phyloP scores from a whole-genome alignment of 1,140 invertebrate species.

The Calosoma granatense region DNA sequence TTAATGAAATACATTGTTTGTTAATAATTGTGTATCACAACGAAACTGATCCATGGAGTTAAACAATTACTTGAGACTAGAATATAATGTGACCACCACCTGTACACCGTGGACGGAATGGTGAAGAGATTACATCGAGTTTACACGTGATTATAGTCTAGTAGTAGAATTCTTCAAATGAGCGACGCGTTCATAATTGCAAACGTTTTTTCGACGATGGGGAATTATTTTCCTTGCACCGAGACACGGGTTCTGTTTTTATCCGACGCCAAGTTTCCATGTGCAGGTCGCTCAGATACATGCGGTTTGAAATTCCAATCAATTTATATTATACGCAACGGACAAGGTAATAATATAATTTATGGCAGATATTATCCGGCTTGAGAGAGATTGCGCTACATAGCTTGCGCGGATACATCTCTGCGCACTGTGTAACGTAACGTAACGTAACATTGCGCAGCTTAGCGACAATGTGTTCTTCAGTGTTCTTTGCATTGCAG shows the following conservation, averaged over 20 bases:
- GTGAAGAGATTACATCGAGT: no score
- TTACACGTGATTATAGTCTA: neutral
- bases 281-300: no score
- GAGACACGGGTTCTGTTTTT: neutral
- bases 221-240: neutral
- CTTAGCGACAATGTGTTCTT: no score
- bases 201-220: neutral
- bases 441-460: no score
- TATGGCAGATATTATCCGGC: slow-evolving; percentile 22
- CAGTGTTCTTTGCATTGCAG: no score
- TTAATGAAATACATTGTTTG: no score
- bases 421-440: no score
- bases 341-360: slow-evolving; percentile 38
- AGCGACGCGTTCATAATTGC: neutral
- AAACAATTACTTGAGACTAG: no score
- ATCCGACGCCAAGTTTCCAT: neutral
- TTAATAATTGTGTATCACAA: no score
- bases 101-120: no score
- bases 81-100: no score
- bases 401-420: neutral
- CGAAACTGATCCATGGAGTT: no score
- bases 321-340: slow-evolving; percentile 35
- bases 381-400: neutral
- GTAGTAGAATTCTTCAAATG: neutral
- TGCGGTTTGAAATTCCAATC: slow-evolving; percentile 35